Evolutionary conservation across 2,797 vertebrate species (phyloP), one percentile per base, ranked within the genome.

Genomic region (Acipenser oxyrinchus): DNA sequence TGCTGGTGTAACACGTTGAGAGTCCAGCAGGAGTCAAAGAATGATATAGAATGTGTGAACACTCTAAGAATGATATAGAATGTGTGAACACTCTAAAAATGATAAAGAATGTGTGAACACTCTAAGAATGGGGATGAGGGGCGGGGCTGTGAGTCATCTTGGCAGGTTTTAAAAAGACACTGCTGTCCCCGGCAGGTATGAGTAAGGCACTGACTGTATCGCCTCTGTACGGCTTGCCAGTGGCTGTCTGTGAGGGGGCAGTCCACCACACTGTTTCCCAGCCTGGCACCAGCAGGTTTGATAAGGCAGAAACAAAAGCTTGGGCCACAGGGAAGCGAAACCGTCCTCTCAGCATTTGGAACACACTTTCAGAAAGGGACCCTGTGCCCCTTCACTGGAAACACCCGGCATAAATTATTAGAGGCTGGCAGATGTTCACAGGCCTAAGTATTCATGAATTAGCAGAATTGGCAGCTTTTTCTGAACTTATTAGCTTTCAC

Each of bases 391-490:
- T 84, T 77, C 86, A 76, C 82, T 71, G 80, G 85, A 83, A 86
- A 83, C 86, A 80, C 60, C 69, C 80, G 83, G 82, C 83, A 79
- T 89, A 82, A 92, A 90, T 89, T 90, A 88, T 90, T 89, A 84
- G 88, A 76, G 83, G 82, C 74, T 89, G 72, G 89, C 90, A 90
- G 87, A 89, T 90, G 88, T 90, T 89, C 87, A 89, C 84, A 88
- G 78, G 85, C 85, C 90, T 88, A 90, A 91, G 91, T 92, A 91
- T 90, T 88, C 89, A 92, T 86, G 91, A 89, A 87, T 91, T 86
- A 87, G 90, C 83, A 63, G 84, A 83, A 80, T 84, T 89, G 83
- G 81, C 79, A 88, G 89, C 78, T 62, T 74, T 81, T 72, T 73
- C 83, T 82, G 82, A 80, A 86, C 81, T 76, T 76, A 79, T 77